phyloP scores from a whole-genome alignment of 2,797 vertebrate species.

The Podargus strigoides region DNA sequence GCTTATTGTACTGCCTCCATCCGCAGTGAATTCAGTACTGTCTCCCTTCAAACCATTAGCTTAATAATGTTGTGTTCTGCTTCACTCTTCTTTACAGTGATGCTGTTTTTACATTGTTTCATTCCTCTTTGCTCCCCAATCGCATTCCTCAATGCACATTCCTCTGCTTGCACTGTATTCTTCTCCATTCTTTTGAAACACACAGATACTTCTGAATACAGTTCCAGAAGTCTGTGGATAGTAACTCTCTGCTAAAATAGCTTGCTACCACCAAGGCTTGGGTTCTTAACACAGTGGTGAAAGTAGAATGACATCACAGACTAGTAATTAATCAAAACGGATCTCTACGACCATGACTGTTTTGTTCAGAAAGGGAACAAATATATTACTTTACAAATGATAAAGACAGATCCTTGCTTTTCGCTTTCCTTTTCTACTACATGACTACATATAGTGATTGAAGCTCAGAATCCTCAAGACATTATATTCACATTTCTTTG shows the following conservation, averaged over 20 bases:
- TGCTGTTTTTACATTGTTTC: background rate
- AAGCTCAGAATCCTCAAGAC: background rate
- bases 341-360: background rate
- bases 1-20: background rate
- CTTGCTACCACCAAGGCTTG: background rate
- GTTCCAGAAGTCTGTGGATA: background rate
- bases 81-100: background rate
- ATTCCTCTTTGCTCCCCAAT: background rate
- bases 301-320: background rate
- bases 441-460: background rate
- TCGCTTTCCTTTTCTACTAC: background rate
- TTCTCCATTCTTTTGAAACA: background rate
- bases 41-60: background rate
- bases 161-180: background rate
- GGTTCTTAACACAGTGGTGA: conserved; percentile 19
- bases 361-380: background rate
- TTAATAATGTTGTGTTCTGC: conserved; percentile 14
- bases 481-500: background rate
- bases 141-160: background rate
- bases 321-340: background rate
- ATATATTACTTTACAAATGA: background rate
- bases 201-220: background rate
- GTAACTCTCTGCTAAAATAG: background rate
- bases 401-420: background rate
- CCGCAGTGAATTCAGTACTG: background rate